These are phyloP conservation scores for Sesamia inferens DNA, from an alignment of 2,888 invertebrate species.

Conservation along the genomic window DNA sequence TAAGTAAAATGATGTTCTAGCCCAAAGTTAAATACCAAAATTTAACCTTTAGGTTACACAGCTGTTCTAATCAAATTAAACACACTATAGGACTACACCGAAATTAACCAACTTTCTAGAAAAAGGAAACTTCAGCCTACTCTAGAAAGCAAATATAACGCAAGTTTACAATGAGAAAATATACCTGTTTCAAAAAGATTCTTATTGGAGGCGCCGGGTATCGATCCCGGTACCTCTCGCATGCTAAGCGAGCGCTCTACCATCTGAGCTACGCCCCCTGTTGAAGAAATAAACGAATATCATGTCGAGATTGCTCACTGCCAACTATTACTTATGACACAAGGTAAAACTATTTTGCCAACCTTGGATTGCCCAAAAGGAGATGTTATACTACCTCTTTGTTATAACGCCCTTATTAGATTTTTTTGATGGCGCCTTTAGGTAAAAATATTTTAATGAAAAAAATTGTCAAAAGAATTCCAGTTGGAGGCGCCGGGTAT, in stretches of 20 bases:
- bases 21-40: neutral
- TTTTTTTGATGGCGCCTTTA: neutral
- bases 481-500: slow-evolving; percentile 58
- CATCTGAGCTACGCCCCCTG: slow-evolving; percentile 72
- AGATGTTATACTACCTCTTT: neutral
- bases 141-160: slow-evolving; percentile 18
- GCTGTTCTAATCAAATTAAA: slow-evolving; percentile 10
- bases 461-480: too few relatives aligned
- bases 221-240: slow-evolving; percentile 90
- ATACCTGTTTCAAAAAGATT: slow-evolving; percentile 22
- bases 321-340: neutral
- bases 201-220: slow-evolving; percentile 87
- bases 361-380: neutral
- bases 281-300: slow-evolving; percentile 4
- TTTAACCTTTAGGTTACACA: neutral
- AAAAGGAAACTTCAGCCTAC: slow-evolving; percentile 1
- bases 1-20: neutral
- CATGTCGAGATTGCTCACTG: neutral
- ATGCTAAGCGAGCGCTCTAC: slow-evolving; percentile 87
- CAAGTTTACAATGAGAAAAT: slow-evolving; percentile 11
- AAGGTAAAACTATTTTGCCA: neutral
- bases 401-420: neutral
- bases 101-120: neutral
- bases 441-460: too few relatives aligned
- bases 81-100: neutral